phyloP scores from a whole-genome alignment of 2,888 invertebrate species.

The Polydrusus tereticollis region DNA sequence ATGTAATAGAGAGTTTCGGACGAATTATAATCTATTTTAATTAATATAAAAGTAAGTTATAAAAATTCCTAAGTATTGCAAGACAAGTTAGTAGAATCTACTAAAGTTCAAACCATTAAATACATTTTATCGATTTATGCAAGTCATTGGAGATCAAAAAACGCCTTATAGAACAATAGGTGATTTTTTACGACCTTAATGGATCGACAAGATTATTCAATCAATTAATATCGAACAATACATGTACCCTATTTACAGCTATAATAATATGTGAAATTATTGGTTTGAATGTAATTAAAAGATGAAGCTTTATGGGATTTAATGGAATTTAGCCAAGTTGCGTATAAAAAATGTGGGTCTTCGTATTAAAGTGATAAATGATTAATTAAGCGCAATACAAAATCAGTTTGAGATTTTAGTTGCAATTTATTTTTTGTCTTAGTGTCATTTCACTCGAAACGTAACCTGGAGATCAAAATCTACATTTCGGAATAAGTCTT shows the following conservation, averaged over 20 bases:
- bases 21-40: too few relatives aligned
- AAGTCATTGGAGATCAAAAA: conserved; percentile 40
- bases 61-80: not conserved
- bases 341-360: not conserved
- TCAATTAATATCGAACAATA: conserved; percentile 47
- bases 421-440: too few relatives aligned
- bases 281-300: conserved; percentile 42
- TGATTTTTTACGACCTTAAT: conserved; percentile 42
- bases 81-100: conserved; percentile 5
- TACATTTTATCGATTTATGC: conserved; percentile 30
- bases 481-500: too few relatives aligned
- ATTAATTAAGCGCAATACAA: too few relatives aligned
- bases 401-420: too few relatives aligned
- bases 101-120: conserved; percentile 16
- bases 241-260: conserved; percentile 40
- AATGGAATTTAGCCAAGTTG: not conserved
- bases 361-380: not conserved
- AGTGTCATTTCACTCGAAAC: too few relatives aligned
- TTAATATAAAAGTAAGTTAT: not conserved
- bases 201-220: conserved; percentile 47
- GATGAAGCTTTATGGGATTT: conserved; percentile 19
- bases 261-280: conserved; percentile 31
- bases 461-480: too few relatives aligned
- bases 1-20: too few relatives aligned
- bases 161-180: conserved; percentile 41